Evolutionary conservation across 2,888 invertebrate genomes (phyloP).

Genomic region (Sarcophaga caerulescens): DNA sequence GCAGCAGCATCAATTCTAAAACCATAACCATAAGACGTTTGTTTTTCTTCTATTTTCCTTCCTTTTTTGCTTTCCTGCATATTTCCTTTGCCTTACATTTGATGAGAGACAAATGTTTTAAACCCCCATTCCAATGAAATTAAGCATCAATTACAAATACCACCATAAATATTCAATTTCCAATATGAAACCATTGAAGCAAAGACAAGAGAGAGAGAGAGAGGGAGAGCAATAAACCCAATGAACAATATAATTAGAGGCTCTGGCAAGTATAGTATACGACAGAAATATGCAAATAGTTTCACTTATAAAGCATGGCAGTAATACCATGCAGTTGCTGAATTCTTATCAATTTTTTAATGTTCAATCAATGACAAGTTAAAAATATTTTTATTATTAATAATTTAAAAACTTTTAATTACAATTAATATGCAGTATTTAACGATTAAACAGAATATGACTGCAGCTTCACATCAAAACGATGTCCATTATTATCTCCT

Average conservation of each 20-base stretch:
- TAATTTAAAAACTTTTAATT: too few species aligned
- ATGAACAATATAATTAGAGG: not conserved
- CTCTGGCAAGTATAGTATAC: not conserved
- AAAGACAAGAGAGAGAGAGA: not conserved
- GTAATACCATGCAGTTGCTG: too few species aligned
- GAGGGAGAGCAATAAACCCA: not conserved
- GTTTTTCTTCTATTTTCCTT: not conserved
- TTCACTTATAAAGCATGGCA: too few species aligned
- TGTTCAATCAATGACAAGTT: too few species aligned
- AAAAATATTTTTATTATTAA: too few species aligned
- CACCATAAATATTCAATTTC: conserved; percentile 33
- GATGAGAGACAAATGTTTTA: conserved; percentile 34
- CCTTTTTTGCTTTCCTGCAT: not conserved
- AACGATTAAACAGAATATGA: too few species aligned
- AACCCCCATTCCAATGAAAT: conserved; percentile 38
- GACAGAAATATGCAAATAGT: too few species aligned
- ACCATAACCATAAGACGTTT: conserved; percentile 33
- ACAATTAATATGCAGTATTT: too few species aligned
- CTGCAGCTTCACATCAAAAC: too few species aligned
- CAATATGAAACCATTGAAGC: conserved; percentile 5
- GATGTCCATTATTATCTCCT: too few species aligned
- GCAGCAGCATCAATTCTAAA: not conserved
- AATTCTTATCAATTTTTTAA: too few species aligned
- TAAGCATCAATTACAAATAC: conserved; percentile 42
- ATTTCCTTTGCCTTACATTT: not conserved